Percentiles rank a stretch among this genome's conserved stretches.
These are phyloP conservation scores for Pholis gunnellus DNA, from an alignment of 2,113 vertebrate species.

Conservation along the genomic window DNA sequence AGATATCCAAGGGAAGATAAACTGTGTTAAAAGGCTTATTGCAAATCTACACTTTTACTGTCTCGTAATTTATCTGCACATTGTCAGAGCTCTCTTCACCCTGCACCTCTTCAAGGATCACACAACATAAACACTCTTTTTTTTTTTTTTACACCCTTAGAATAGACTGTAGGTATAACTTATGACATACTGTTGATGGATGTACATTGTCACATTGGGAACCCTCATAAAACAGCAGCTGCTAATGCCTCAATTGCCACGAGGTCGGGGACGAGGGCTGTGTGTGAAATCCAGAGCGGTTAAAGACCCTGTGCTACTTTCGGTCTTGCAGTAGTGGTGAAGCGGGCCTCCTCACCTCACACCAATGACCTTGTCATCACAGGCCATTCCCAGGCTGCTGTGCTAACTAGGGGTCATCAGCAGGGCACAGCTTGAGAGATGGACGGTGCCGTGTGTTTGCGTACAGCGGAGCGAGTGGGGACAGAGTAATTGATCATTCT, in stretches of 20 bases:
- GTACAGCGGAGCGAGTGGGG: conserved; percentile 24
- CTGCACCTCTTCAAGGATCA: conserved; percentile 25
- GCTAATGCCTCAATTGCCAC: conserved; percentile 66
- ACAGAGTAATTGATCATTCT: conserved; percentile 40
- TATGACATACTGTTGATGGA: conserved; percentile 49
- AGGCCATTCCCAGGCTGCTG: conserved; percentile 41
- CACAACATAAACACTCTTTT: background rate
- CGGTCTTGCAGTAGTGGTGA: conserved; percentile 10
- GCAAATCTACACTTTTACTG: background rate
- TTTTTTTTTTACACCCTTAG: conserved; percentile 9
- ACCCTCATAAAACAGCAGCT: conserved; percentile 76
- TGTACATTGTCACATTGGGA: conserved; percentile 61
- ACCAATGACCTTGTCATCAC: conserved; percentile 70
- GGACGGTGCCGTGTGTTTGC: conserved; percentile 44
- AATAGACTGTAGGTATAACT: conserved; percentile 26
- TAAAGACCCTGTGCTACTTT: conserved; percentile 67
- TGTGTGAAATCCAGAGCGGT: conserved; percentile 66
- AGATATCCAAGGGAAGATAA: background rate
- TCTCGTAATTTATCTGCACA: background rate
- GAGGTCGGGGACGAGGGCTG: conserved; percentile 58
- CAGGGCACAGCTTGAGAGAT: conserved; percentile 48
- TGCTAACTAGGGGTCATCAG: conserved; percentile 71
- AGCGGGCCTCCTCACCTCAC: conserved; percentile 38
- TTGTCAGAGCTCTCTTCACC: conserved; percentile 2
- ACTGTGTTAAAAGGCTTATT: background rate